A percentile compares a stretch with the other conserved stretches of the same genome.
Evolutionary conservation across 2,797 vertebrate species (phyloP).

Genomic region (Sarcoramphus papa): DNA sequence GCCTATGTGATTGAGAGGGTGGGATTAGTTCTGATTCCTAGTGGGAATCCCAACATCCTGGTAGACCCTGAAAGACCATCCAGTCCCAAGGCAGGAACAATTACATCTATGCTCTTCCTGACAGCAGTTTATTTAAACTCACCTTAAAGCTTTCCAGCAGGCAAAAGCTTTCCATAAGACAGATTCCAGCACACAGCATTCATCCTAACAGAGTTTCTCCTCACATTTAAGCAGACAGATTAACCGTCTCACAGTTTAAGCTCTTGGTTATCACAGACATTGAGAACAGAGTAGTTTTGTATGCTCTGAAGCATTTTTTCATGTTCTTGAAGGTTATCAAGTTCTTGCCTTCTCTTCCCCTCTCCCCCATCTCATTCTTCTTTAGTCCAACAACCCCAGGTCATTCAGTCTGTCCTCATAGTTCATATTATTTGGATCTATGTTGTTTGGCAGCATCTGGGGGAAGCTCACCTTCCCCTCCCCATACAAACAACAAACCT

Average conservation of each 20-base stretch:
- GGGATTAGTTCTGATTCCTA: neutral
- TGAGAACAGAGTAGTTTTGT: neutral
- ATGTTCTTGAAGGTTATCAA: neutral
- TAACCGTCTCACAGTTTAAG: neutral
- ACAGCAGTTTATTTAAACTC: neutral
- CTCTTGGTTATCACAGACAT: neutral
- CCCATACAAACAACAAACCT: neutral
- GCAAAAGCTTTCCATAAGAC: neutral
- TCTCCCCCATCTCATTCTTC: neutral
- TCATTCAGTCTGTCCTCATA: neutral
- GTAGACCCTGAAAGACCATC: neutral
- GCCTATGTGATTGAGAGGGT: neutral
- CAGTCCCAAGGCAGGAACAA: neutral
- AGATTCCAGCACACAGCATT: neutral
- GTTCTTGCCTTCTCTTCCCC: neutral
- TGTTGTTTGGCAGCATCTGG: neutral
- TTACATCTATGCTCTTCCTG: neutral
- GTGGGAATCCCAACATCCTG: neutral
- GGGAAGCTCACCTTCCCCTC: neutral
- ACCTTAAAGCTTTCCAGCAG: neutral
- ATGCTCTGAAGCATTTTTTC: neutral
- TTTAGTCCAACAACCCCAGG: neutral
- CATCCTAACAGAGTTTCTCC: neutral
- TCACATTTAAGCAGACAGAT: neutral
- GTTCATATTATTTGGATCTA: neutral